Evolutionary conservation across 2,113 vertebrate species (phyloP).

Genomic region (Donacobius atricapilla): DNA sequence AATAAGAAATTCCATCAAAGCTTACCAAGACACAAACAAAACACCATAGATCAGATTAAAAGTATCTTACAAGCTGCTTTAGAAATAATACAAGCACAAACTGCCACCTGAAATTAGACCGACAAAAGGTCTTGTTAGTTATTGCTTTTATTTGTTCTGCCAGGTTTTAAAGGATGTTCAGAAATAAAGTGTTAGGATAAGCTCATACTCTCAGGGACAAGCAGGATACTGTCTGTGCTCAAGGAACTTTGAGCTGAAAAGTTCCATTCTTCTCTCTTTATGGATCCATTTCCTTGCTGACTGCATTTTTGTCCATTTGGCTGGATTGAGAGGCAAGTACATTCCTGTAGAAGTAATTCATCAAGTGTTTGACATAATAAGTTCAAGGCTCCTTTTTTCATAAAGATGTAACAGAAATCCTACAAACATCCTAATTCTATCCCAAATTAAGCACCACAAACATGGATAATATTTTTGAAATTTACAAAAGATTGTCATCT

Average conservation of each 20-base stretch:
- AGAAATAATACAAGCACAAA: background rate
- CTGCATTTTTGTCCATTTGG: background rate
- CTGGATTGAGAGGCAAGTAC: background rate
- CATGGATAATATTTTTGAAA: background rate
- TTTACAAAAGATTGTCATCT: background rate
- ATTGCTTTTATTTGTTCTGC: background rate
- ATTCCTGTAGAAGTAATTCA: background rate
- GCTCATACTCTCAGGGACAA: background rate
- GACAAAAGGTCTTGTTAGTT: background rate
- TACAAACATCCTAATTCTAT: background rate
- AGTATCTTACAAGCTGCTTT: background rate
- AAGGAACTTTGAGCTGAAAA: background rate
- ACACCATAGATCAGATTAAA: background rate
- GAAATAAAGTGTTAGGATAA: background rate
- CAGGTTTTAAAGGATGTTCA: background rate
- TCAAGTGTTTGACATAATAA: background rate
- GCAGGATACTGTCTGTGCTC: background rate
- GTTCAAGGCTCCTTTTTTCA: background rate
- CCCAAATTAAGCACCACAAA: background rate
- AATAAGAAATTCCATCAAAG: background rate
- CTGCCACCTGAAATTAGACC: background rate
- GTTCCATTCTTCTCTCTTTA: background rate
- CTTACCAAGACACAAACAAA: background rate
- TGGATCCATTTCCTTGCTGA: rapidly evolving
- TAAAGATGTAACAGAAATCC: background rate